Conservation (phyloP, 2,113 vertebrate species). For the Phyllopteryx taeniolatus region DNA sequence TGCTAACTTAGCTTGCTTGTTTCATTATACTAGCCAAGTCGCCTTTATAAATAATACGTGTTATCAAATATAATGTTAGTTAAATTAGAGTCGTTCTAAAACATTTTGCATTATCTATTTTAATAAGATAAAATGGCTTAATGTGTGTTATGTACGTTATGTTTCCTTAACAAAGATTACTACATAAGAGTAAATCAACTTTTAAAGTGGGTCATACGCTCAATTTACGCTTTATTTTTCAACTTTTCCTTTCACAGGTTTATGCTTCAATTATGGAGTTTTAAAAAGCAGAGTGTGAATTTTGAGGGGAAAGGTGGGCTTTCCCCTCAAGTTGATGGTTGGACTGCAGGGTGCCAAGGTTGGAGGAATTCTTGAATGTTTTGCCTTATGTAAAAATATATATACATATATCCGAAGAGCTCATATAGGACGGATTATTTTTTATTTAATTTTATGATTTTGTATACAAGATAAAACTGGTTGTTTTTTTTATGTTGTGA, state of each 20-base stretch:
- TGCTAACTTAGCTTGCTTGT: conserved; percentile 19
- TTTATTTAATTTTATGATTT: conserved; percentile 61
- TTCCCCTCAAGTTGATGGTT: conserved; percentile 83
- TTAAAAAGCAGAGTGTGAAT: conserved; percentile 70
- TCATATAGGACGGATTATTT: conserved; percentile 65
- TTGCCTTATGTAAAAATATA: conserved; percentile 69
- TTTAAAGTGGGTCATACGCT: not conserved
- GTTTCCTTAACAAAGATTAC: not conserved
- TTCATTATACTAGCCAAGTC: conserved; percentile 25
- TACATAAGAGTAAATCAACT: not conserved
- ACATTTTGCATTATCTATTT: not conserved
- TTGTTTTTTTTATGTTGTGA: conserved; percentile 57
- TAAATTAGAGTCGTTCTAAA: not conserved
- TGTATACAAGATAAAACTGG: conserved; percentile 61
- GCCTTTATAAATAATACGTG: not conserved
- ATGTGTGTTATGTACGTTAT: not conserved
- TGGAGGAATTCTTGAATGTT: conserved; percentile 58
- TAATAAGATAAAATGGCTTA: not conserved
- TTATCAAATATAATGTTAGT: not conserved
- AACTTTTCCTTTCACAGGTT: conserved; percentile 71
- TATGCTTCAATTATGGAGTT: conserved; percentile 95
- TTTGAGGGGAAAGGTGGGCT: conserved; percentile 79
- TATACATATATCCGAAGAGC: conserved; percentile 41
- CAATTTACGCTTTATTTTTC: not conserved
- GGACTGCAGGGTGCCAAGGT: conserved; percentile 52